Percentiles rank a stretch among this genome's conserved stretches.
Conservation (phyloP, 1,140 invertebrate species). For the Bemisia tabaci region DNA sequence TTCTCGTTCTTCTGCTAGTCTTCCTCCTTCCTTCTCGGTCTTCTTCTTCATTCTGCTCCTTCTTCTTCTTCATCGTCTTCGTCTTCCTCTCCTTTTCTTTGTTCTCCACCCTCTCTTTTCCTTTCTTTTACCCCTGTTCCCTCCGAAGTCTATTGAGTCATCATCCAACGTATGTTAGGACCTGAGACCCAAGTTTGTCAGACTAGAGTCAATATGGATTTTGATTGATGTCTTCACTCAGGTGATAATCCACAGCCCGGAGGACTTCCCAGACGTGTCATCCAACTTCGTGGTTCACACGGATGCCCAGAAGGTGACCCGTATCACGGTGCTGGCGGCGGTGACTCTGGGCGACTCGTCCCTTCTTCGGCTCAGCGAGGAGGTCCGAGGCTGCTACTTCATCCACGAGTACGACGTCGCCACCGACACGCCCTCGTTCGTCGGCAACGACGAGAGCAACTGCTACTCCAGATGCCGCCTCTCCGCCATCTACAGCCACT, state of each 20-base stretch:
- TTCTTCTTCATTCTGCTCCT: neutral
- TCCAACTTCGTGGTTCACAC: conserved; percentile 6
- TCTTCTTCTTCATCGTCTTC: neutral
- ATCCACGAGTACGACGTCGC: neutral
- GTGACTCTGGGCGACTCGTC: conserved; percentile 10
- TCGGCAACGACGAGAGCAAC: conserved; percentile 10
- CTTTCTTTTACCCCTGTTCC: conserved; percentile 3
- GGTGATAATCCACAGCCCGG: conserved; percentile 15
- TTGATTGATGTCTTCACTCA: too few relatives aligned
- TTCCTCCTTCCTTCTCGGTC: neutral
- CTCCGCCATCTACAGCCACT: conserved; percentile 4
- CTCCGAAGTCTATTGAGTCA: too few relatives aligned
- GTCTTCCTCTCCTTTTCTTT: conserved; percentile 3
- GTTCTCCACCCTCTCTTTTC: neutral
- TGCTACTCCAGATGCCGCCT: conserved; percentile 12
- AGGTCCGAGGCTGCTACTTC: conserved; percentile 6
- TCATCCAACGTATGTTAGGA: too few relatives aligned
- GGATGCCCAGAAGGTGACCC: neutral
- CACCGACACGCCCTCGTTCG: neutral
- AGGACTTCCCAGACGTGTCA: conserved; percentile 15
- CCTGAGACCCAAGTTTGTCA: too few relatives aligned
- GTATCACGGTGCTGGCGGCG: conserved; percentile 8
- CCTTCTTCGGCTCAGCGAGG: conserved; percentile 1
- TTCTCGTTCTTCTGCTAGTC: neutral
- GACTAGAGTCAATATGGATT: too few relatives aligned